Base-by-base conservation (phyloP, 2,888 invertebrate species). In the Caenorhabditis wallacei region DNA sequence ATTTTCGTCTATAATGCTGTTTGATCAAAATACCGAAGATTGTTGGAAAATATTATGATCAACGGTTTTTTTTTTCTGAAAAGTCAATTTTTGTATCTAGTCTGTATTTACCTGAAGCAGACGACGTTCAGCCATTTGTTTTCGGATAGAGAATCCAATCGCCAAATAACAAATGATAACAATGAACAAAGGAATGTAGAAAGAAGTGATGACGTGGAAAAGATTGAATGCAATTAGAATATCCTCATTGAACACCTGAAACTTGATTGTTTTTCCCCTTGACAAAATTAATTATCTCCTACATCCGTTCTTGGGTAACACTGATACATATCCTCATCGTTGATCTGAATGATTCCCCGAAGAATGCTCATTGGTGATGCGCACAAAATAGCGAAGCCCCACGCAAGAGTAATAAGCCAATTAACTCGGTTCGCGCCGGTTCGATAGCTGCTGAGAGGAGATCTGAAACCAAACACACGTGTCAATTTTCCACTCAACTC, bases 191-290 rank as follows among this genome's bases (percentile, higher is more conserved):
- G 90, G 90, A 16, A 88, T 85, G 82, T 90, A 90, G 80, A 90
- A 90, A 2, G 88, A 85, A 48, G 90, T 88, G 35, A 89, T 56
- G 26, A 89, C 87, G 64, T 90, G 90, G 68, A 90, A 88, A 30
- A 87, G 68, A 69, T 88, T 87, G 80, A 88, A 89, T 24, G 84
- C 84, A 43, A 87, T 82, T 4, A 88, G 80, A 3, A 82, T 59
- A 30, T 85, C 80, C 1, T 82, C 66, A 37, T 72, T 81, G 84
- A 78, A 87, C 10, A 76, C 63, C 84, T 86, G 54, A 63, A 79
- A 79, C 30, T 13, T 54, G 20, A 53, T 48, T 66, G 16, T n/a
- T 1, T 48, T 16, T 63, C 30, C 11, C 16, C 16, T 2, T 40
- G 4, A 30, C 30, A 13, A 40, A 18, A 48, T 30, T 43, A 40